phyloP scores from a whole-genome alignment of 2,888 invertebrate genomes.

The Eupithecia inturbata region DNA sequence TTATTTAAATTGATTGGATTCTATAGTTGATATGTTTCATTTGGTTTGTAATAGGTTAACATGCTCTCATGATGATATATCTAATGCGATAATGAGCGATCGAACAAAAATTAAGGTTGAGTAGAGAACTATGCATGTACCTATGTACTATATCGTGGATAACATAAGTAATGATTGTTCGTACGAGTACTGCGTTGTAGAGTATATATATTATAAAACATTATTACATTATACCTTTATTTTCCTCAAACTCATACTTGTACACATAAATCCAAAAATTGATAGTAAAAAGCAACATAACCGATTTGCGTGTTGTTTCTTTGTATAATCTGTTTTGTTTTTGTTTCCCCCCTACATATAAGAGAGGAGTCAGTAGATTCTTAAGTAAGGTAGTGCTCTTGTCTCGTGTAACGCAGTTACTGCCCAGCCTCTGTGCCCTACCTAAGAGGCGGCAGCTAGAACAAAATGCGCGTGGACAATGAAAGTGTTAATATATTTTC shows the following conservation, averaged over 20 bases:
- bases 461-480: no score
- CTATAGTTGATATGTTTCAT: constrained; percentile 73
- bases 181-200: constrained; percentile 82
- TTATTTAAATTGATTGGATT: constrained; percentile 81
- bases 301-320: constrained; percentile 78
- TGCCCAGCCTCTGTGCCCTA: neutral
- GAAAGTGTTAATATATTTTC: no score
- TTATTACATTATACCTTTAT: constrained; percentile 79
- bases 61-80: constrained; percentile 67
- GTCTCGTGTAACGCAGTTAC: neutral
- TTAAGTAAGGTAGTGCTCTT: neutral
- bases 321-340: constrained; percentile 53
- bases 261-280: constrained; percentile 84
- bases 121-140: constrained; percentile 66
- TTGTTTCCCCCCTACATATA: constrained; percentile 50
- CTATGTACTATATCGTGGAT: constrained; percentile 75
- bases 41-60: constrained; percentile 71
- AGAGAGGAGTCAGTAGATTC: neutral
- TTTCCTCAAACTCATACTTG: constrained; percentile 83
- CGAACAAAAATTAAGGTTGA: constrained; percentile 79
- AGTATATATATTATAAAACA: constrained; percentile 81
- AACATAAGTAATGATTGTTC: constrained; percentile 82
- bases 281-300: constrained; percentile 84
- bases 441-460: no score
- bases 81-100: constrained; percentile 69